Evolutionary conservation across 2,888 invertebrate species (phyloP).

Genomic region (Emmelina monodactyla): DNA sequence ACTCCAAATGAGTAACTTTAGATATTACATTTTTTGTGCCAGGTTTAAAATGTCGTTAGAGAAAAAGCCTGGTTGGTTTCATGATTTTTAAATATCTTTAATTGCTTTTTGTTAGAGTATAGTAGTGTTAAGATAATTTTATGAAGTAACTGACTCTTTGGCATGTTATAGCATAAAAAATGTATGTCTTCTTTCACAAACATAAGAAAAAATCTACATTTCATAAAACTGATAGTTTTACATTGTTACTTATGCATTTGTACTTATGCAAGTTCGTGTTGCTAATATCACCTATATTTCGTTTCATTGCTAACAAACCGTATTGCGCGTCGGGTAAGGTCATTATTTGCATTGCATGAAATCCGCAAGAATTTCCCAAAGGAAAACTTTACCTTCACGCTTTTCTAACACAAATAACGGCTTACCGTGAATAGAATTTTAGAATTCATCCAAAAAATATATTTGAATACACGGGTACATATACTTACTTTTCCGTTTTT

Average conservation of each 20-base stretch:
- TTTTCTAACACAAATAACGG: neutral
- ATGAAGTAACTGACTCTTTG: neutral
- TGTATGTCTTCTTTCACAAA: neutral
- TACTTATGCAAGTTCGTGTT: no score
- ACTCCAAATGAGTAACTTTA: constrained; percentile 3
- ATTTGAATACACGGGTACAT: no score
- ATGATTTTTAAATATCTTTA: no score
- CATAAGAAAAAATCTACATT: no score
- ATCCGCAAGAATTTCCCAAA: constrained; percentile 1
- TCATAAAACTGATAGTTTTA: no score
- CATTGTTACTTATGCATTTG: no score
- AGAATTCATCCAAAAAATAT: no score
- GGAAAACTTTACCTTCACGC: neutral
- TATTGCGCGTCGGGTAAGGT: neutral
- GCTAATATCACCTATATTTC: neutral
- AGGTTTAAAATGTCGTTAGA: neutral
- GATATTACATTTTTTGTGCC: neutral
- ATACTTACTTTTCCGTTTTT: no score
- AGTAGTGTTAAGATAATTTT: neutral
- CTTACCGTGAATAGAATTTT: no score
- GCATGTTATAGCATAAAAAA: neutral
- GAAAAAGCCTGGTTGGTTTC: neutral
- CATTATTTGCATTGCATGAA: constrained; percentile 1
- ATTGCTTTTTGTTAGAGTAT: no score
- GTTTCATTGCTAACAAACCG: neutral